Base-by-base conservation (phyloP, 2,888 invertebrate species). In the Litoditis marina region DNA sequence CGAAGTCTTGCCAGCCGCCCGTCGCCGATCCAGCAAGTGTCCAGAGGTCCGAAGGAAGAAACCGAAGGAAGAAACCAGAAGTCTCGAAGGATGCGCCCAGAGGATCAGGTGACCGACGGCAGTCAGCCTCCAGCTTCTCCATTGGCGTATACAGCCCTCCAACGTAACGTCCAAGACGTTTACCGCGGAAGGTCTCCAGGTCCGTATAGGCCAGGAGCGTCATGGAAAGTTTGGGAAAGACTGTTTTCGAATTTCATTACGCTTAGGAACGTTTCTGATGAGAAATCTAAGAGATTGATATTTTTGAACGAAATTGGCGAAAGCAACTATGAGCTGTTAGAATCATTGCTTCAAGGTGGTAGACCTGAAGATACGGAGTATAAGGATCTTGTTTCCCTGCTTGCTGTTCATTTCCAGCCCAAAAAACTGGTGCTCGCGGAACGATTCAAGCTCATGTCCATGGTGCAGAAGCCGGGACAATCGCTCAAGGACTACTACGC, bases 221-320 rank as follows among this genome's bases (percentile, higher is more conserved):
- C 25, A n/a, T 50, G 50, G 50, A 5, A 27, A 5, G n/a, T 28
- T 6, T 50, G 50, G 50, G 27, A 25, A n/a, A 50, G 27, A 27
- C n/a, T 25, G 13, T 50, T 50, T 27, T n/a, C n/a, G 3, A 50
- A 50, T 16, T 27, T 25, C 30, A n/a, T 50, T n/a, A 27, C 19
- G 25, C n/a, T 19, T n/a, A 3, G 30, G 7, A 25, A 50, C 13
- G 27, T 50, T 7, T 6, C 22, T 28, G 32, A 32, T n/a, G 34
- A 53, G 19, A 27, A 19, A 22, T 30, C 28, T 11, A 28, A 34
- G n/a, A n/a, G 19, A 8, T n/a, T 32, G 32, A 32, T 53, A n/a
- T 53, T 53, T 19, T 27, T 53, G 34, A 16, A 53, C 16, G 53
- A 53, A 53, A 34, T 53, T 27, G 53, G 53, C 32, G 22, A 32